Evolutionary conservation across 92 coral and sea anemone genomes (phyloP).

Genomic region (Porites lobata): DNA sequence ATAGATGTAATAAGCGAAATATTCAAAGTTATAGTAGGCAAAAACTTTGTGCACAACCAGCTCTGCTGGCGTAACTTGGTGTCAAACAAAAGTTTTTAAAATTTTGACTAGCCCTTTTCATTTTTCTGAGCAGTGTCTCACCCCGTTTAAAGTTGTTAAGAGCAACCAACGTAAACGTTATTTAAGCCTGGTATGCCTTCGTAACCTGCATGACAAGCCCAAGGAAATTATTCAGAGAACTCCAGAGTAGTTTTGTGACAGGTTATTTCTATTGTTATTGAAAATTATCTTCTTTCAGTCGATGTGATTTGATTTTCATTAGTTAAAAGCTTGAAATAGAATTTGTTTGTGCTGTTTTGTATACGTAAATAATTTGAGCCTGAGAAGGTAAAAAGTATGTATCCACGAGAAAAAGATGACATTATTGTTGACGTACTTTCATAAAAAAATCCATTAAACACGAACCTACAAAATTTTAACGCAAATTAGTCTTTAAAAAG

Average conservation of each 20-base stretch:
- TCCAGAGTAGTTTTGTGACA: not conserved
- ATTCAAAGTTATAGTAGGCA: not conserved
- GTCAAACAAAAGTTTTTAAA: not conserved
- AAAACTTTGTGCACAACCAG: not conserved
- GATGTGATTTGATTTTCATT: not conserved
- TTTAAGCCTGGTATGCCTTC: not conserved
- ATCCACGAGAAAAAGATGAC: not conserved
- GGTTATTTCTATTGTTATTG: not conserved
- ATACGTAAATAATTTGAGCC: constrained; percentile 27
- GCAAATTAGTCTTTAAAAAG: too few relatives aligned
- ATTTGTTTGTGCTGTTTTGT: constrained; percentile 8
- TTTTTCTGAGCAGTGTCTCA: not conserved
- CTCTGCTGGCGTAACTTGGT: not conserved
- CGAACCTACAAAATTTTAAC: too few relatives aligned
- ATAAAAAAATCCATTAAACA: too few relatives aligned
- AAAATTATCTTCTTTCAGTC: not conserved
- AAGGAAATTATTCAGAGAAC: not conserved
- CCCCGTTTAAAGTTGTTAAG: not conserved
- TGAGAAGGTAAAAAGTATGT: not conserved
- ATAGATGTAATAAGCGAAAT: not conserved
- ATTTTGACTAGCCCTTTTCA: not conserved
- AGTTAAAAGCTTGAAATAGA: not conserved
- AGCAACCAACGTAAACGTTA: not conserved
- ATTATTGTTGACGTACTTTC: too few relatives aligned
- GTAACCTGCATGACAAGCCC: not conserved